Percentiles rank a stretch among this genome's conserved stretches.
Evolutionary conservation across 2,113 vertebrate genomes (phyloP).

Genomic region (Archocentrus centrarchus): DNA sequence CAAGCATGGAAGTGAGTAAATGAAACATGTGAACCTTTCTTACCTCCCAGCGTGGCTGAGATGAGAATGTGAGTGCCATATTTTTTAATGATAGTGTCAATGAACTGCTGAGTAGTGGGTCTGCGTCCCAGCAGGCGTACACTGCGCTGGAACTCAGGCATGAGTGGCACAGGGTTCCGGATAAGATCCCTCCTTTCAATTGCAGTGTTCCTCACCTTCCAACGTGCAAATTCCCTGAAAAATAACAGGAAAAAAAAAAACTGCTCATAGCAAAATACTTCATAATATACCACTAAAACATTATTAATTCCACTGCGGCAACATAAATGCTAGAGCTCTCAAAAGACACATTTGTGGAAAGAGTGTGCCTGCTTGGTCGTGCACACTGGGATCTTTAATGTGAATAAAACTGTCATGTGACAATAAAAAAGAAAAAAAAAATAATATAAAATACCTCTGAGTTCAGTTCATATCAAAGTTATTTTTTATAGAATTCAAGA

Average conservation of each 20-base stretch:
- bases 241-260: slow-evolving; percentile 4
- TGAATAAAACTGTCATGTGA: slow-evolving; percentile 6
- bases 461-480: not conserved
- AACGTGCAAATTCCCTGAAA: slow-evolving; percentile 99
- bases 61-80: slow-evolving; percentile 99
- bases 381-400: not conserved
- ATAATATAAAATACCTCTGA: not conserved
- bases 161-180: slow-evolving; percentile 93
- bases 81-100: slow-evolving; percentile 99
- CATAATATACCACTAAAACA: not conserved
- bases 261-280: slow-evolving; percentile 7
- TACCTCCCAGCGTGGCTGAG: slow-evolving; percentile 98
- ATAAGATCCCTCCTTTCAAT: slow-evolving; percentile 95
- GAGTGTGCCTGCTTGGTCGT: slow-evolving; percentile 1
- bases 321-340: not conserved
- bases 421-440: not conserved
- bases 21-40: slow-evolving; percentile 53
- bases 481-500: not conserved
- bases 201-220: slow-evolving; percentile 99
- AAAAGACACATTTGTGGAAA: slow-evolving; percentile 10
- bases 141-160: slow-evolving; percentile 98
- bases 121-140: slow-evolving; percentile 95
- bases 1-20: slow-evolving; percentile 20
- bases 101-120: slow-evolving; percentile 97
- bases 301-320: not conserved